Base-by-base conservation (phyloP, 2,888 invertebrate genomes). In the Theodoxus fluviatilis region DNA sequence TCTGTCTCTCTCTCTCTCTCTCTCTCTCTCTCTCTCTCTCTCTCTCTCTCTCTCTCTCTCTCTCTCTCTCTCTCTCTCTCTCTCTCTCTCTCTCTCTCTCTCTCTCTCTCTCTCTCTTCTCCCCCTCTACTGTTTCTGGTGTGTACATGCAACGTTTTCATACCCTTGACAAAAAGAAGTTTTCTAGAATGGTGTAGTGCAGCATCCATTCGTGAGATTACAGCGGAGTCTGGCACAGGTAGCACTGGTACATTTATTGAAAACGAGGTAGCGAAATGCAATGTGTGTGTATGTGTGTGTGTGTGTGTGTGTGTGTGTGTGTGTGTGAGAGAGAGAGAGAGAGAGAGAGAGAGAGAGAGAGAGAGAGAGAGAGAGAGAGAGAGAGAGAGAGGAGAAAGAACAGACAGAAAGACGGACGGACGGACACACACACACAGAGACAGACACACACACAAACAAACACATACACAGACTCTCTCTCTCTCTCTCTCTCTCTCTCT, bases 121-220 rank as follows among this genome's bases (percentile, higher is more conserved):
- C n/a, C n/a, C n/a, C n/a, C n/a, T n/a, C n/a, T n/a, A n/a, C n/a
- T n/a, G n/a, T n/a, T n/a, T n/a, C n/a, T n/a, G n/a, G n/a, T n/a
- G n/a, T n/a, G n/a, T n/a, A n/a, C n/a, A n/a, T n/a, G n/a, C n/a
- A n/a, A n/a, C n/a, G n/a, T n/a, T n/a, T n/a, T n/a, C n/a, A n/a
- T n/a, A n/a, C n/a, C n/a, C n/a, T n/a, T n/a, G n/a, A n/a, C n/a
- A n/a, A n/a, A n/a, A n/a, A n/a, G n/a, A n/a, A n/a, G n/a, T n/a
- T n/a, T n/a, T n/a, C n/a, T n/a, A 57, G 57, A 57, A 28, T 31
- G 25, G 31, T 25, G 22, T 55, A n/a, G 12, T 18, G 25, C 57
- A 57, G 3, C 33, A 69, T 49, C 66, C 37, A 33, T 49, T 71
- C 7, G 66, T 65, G 31, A 43, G 59, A 15, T 22, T 71, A 38